Conservation (phyloP, 1,140 invertebrate genomes). For the Philopotamus ludificatus region DNA sequence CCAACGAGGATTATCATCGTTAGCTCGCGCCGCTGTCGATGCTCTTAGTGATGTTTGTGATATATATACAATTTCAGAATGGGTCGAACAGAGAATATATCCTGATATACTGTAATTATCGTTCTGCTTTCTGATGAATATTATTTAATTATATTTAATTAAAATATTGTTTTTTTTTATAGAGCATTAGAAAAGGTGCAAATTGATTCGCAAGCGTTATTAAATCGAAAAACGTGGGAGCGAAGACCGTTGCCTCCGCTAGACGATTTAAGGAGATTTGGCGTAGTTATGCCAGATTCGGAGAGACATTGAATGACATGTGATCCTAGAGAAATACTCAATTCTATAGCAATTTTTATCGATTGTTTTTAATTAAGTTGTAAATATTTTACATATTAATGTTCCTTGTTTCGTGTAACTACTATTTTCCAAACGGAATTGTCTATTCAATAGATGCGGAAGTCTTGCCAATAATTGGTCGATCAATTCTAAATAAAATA, state of each 20-base stretch:
- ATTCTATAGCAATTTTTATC: background rate
- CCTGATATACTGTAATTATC: constrained; percentile 44
- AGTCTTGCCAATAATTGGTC: no score
- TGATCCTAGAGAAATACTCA: background rate
- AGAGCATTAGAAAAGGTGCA: constrained; percentile 52
- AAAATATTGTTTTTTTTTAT: constrained; percentile 12
- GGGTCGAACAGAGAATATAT: constrained; percentile 63
- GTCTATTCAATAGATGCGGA: no score
- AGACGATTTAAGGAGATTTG: constrained; percentile 48
- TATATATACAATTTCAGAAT: constrained; percentile 69
- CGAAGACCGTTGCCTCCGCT: constrained; percentile 48
- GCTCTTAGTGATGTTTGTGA: constrained; percentile 70
- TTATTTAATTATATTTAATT: constrained; percentile 9
- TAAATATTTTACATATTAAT: background rate
- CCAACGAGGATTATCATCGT: constrained; percentile 60
- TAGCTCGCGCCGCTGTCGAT: constrained; percentile 65
- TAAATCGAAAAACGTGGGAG: constrained; percentile 47
- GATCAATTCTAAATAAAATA: background rate
- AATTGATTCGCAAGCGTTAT: constrained; percentile 47
- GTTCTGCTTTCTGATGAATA: background rate
- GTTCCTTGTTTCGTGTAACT: background rate
- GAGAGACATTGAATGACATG: constrained; percentile 23
- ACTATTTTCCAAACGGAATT: no score
- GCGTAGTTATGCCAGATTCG: constrained; percentile 37
- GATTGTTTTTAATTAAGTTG: background rate